These are phyloP conservation scores for Heliconius ismenius DNA, from an alignment of 2,888 invertebrate species.

Conservation along the genomic window DNA sequence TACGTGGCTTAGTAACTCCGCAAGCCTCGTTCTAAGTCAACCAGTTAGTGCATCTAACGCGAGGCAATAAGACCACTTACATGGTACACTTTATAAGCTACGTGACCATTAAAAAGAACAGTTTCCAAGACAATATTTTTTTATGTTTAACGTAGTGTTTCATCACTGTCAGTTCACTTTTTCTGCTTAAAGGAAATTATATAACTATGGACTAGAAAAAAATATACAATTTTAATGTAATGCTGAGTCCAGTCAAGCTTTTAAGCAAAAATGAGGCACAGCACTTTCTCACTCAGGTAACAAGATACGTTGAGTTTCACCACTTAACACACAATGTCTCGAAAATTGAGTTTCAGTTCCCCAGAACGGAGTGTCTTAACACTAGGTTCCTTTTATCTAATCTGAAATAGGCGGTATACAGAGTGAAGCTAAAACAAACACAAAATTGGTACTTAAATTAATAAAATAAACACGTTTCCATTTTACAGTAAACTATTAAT, in stretches of 20 bases:
- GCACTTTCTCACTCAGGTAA: too few relatives aligned
- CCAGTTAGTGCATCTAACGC: constrained; percentile 14
- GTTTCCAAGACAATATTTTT: neutral
- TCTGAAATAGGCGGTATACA: too few relatives aligned
- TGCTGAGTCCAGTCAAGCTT: too few relatives aligned
- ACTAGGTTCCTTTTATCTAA: too few relatives aligned
- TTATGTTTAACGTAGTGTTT: neutral
- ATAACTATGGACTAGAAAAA: neutral
- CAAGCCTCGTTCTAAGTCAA: constrained; percentile 6
- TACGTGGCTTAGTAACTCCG: constrained; percentile 4
- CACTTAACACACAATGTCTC: too few relatives aligned
- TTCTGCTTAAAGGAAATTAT: neutral
- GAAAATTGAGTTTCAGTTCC: too few relatives aligned
- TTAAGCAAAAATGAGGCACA: neutral
- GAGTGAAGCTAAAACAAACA: too few relatives aligned
- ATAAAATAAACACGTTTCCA: constrained; percentile 41
- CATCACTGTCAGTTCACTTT: neutral
- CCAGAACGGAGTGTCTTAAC: too few relatives aligned
- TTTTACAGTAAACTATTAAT: constrained; percentile 43
- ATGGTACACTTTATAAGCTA: constrained; percentile 3
- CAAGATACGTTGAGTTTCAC: neutral
- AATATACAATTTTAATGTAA: too few relatives aligned
- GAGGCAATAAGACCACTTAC: constrained; percentile 15
- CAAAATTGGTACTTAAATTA: constrained; percentile 15
- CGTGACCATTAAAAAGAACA: neutral